phyloP scores from a whole-genome alignment of 2,797 vertebrate genomes.

The Anomalospiza imberbis region DNA sequence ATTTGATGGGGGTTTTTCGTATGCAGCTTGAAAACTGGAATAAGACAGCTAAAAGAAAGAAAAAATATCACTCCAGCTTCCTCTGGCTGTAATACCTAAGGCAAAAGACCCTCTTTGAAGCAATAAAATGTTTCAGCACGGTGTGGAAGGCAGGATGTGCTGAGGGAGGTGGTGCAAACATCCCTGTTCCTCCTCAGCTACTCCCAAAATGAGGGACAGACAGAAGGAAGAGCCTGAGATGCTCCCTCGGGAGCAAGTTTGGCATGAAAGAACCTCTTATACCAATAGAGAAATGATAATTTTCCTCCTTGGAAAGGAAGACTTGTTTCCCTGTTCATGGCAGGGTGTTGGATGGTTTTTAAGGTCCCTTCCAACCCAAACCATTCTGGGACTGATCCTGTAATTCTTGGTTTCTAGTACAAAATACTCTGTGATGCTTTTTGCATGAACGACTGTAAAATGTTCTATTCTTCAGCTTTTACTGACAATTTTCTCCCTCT shows the following conservation, averaged over 20 bases:
- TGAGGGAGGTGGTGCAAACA: neutral
- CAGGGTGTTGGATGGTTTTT: neutral
- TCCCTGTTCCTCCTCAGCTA: neutral
- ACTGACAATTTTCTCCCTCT: neutral
- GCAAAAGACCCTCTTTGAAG: neutral
- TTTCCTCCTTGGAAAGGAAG: neutral
- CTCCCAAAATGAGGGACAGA: neutral
- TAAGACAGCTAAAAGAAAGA: neutral
- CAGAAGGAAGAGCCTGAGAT: neutral
- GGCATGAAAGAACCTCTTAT: neutral
- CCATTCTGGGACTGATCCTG: neutral
- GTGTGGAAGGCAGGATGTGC: neutral
- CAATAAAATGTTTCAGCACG: neutral
- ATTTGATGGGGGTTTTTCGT: neutral
- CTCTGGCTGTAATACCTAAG: neutral
- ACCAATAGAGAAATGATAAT: neutral
- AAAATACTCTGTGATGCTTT: neutral
- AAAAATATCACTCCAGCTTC: neutral
- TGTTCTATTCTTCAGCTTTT: neutral
- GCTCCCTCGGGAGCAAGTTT: neutral
- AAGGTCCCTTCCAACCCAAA: neutral
- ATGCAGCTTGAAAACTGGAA: neutral
- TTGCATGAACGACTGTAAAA: neutral
- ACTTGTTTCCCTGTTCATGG: neutral
- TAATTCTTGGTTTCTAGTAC: neutral